Evolutionary conservation across 2,888 invertebrate genomes (phyloP).

Genomic region (Drosophila villosipedis): DNA sequence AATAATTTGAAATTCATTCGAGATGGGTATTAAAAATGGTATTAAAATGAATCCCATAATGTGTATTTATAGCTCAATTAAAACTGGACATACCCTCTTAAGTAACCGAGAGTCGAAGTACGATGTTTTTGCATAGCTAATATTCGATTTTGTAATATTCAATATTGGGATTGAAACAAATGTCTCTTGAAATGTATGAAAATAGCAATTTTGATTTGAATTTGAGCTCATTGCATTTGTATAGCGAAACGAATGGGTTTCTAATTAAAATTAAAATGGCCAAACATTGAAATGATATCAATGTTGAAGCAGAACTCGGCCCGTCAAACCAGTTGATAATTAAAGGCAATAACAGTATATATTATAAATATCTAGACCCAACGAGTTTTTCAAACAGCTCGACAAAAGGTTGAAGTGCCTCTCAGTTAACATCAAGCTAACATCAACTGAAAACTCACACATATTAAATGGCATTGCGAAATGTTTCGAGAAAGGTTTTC

Average conservation of each 20-base stretch:
- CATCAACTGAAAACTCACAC: conserved; percentile 1
- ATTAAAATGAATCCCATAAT: not conserved
- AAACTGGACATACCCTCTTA: not conserved
- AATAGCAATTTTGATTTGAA: not conserved
- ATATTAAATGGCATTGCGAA: conserved; percentile 5
- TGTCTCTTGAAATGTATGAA: not conserved
- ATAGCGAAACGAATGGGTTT: conserved; percentile 4
- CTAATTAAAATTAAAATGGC: conserved; percentile 47
- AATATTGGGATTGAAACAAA: not conserved
- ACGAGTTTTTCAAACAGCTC: conserved; percentile 41
- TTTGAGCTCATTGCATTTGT: not conserved
- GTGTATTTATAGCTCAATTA: not conserved
- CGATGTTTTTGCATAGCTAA: not conserved
- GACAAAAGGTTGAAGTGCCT: conserved; percentile 26
- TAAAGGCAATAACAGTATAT: conserved; percentile 58
- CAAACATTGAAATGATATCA: conserved; percentile 51
- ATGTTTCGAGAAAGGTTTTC: not conserved
- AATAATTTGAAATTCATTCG: not conserved
- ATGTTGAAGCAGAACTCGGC: conserved; percentile 58
- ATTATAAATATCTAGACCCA: conserved; percentile 48
- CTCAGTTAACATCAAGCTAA: not conserved
- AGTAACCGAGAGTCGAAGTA: not conserved
- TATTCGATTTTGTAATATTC: not conserved
- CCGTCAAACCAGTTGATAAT: conserved; percentile 75
- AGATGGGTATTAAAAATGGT: not conserved